Evolutionary conservation across 1,140 invertebrate genomes (phyloP), one percentile per base, ranked within the genome.

Genomic region (Scaptodrosophila lebanonensis): DNA sequence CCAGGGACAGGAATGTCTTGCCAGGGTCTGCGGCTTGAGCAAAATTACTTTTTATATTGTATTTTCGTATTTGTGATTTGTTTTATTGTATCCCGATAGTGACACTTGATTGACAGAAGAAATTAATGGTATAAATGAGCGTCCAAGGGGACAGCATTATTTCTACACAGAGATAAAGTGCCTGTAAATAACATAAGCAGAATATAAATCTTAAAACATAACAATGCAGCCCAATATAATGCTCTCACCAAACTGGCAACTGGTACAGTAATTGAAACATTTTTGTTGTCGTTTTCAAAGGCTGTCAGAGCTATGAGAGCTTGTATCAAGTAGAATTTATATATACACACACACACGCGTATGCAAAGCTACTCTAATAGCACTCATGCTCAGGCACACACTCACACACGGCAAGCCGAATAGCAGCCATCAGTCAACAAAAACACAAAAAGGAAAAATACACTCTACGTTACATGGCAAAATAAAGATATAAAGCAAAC

Each of bases 401-500:
- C 16, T 43, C 48, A 43, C 6, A 53, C 38, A 66, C 57, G 49
- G 48, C 42, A 44, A 44, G 25, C 50, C 48, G 36, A 48, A 63
- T 58, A 60, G 56, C 47, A 75, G 66, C 60, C 73, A 79, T 77
- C 68, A 68, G 44, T 77, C 73, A 73, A 45, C 33, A 30, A 43
- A 30, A 63, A 39, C 12, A 48, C 64, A 15, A 33, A 38, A 49
- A 15, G 29, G 11, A 36, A 27, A 18, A 36, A 44, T 32, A 17
- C 39, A 22, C 17, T 47, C 63, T 67, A 62, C 52, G 40, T 48
- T 54, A 57, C 58, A 63, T 63, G 49, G 66, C 51, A 77, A 69
- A 68, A 77, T 77, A 79, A 77, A 77, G 73, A 77, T 68, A 77
- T 77, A 73, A 79, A 79, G 68, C 73, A 77, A 77, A 77, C 73